Percentiles rank a stretch among this genome's conserved stretches.
These are phyloP conservation scores for Poecilia picta DNA, from an alignment of 2,797 vertebrate species.

Conservation along the genomic window DNA sequence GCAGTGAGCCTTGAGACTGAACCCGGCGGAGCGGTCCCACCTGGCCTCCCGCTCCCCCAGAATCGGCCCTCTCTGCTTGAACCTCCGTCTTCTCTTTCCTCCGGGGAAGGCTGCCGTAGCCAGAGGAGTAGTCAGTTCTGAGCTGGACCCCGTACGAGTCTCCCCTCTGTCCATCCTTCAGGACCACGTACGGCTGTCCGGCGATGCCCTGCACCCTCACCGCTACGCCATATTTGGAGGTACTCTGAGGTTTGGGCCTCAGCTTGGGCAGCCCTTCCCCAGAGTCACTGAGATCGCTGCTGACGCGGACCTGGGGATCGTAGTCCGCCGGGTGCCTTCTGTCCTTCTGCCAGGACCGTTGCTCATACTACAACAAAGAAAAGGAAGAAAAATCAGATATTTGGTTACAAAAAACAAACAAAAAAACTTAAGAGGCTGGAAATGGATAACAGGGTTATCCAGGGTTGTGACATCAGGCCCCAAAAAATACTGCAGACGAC, in stretches of 20 bases:
- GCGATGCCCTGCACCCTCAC: constrained; percentile 94
- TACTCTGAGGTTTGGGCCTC: constrained; percentile 46
- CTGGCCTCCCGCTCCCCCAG: constrained; percentile 43
- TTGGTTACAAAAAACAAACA: not conserved
- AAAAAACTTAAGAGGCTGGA: not conserved
- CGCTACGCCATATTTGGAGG: constrained; percentile 88
- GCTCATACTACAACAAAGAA: constrained; percentile 71
- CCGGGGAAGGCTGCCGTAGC: constrained; percentile 80
- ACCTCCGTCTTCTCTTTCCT: constrained; percentile 65
- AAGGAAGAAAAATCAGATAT: not conserved
- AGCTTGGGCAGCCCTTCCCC: constrained; percentile 65
- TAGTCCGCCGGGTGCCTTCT: constrained; percentile 85
- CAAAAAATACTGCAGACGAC: not conserved
- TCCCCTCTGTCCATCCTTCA: constrained; percentile 90
- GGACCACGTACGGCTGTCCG: constrained; percentile 93
- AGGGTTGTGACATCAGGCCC: not conserved
- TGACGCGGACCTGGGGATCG: constrained; percentile 95
- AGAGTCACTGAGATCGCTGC: constrained; percentile 80
- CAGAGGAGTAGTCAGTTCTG: constrained; percentile 60
- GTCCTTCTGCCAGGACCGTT: constrained; percentile 77
- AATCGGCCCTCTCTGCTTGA: constrained; percentile 34
- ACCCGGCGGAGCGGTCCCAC: constrained; percentile 81
- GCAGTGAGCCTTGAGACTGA: constrained; percentile 88
- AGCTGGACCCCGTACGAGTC: constrained; percentile 93
- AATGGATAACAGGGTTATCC: too few relatives aligned